Evolutionary conservation across 2,113 vertebrate genomes (phyloP).

Genomic region (Synchiropus splendidus): DNA sequence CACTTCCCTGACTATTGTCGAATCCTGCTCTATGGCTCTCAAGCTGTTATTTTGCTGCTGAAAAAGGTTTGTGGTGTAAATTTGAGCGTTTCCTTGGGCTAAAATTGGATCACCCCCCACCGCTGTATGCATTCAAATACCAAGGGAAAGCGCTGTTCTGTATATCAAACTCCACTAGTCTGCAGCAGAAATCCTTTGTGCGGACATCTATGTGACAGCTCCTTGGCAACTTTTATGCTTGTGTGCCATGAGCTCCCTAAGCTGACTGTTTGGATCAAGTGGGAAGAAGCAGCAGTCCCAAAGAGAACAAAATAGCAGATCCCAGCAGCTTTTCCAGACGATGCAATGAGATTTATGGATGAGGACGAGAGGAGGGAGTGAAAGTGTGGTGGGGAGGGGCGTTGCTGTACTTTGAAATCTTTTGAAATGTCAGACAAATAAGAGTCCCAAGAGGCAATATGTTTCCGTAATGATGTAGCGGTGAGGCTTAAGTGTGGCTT

Average conservation of each 20-base stretch:
- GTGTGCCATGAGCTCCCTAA: slow-evolving; percentile 57
- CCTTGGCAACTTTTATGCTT: slow-evolving; percentile 57
- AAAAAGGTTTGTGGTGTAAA: slow-evolving; percentile 26
- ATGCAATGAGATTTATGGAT: slow-evolving; percentile 60
- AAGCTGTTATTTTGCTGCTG: slow-evolving; percentile 41
- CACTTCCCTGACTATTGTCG: no score
- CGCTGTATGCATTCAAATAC: slow-evolving; percentile 51
- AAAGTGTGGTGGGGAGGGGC: slow-evolving; percentile 14
- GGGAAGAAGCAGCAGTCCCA: slow-evolving; percentile 60
- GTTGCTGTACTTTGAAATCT: slow-evolving; percentile 46
- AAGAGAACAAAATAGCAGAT: slow-evolving; percentile 66
- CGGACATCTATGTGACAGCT: slow-evolving; percentile 61
- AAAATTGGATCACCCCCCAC: slow-evolving; percentile 46
- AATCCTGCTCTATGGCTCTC: not conserved
- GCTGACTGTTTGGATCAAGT: slow-evolving; percentile 64
- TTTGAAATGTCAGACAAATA: slow-evolving; percentile 62
- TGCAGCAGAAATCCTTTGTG: slow-evolving; percentile 54
- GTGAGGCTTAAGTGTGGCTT: slow-evolving; percentile 27
- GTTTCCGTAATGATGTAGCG: slow-evolving; percentile 38
- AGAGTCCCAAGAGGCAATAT: slow-evolving; percentile 46
- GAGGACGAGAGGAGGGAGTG: slow-evolving; percentile 22
- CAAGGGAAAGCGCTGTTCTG: slow-evolving; percentile 38
- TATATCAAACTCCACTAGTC: slow-evolving; percentile 55
- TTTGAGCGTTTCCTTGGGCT: slow-evolving; percentile 23
- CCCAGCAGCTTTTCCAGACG: slow-evolving; percentile 55